Base-by-base conservation (phyloP, 2,797 vertebrate species). In the Pyrocephalus nanus region DNA sequence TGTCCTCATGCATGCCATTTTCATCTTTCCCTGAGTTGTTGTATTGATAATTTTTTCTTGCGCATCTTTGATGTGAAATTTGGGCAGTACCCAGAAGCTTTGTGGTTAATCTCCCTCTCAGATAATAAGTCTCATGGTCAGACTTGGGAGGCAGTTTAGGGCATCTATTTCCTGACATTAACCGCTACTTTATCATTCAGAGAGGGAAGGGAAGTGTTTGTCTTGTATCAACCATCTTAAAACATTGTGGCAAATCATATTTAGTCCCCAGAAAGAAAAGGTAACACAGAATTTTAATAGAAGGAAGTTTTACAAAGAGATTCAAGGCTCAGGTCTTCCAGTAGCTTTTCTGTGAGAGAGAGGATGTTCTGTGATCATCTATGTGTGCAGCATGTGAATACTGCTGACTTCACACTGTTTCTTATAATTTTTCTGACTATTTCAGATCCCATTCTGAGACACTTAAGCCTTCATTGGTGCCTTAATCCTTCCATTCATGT, bases 131-230 rank as follows among this genome's bases (percentile, higher is more conserved):
- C 15, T 29, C 27, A 54, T 32, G 8, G 54, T 88, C 73, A 84
- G 73, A 54, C 42, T 26, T 75, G 8, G 36, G n/a, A 65, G 53
- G 38, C 34, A 94, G 19, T 36, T 23, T 65, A 58, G 71, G 57
- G 45, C n/a, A 57, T 62, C 47, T 78, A 47, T 89, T 92, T 94
- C 64, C 83, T 96, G 60, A 89, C 60, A 34, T 40, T 92, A 85
- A 87, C 48, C 5, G 0, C 57, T 54, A n/a, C 14, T 65, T 36
- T 86, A 43, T 80, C 48, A 12, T 58, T 85, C 62, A 87, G 58
- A 60, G 29, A 73, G 70, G 27, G 34, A 90, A 90, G 12, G 30
- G 25, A 86, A 72, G 23, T 57, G 42, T 69, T 91, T 89, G 27
- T 88, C 18, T 85, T 91, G 30, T 60, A 61, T 66, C 40, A 75